phyloP scores from a whole-genome alignment of 1,140 invertebrate genomes.

The Eupristina koningsbergeri region DNA sequence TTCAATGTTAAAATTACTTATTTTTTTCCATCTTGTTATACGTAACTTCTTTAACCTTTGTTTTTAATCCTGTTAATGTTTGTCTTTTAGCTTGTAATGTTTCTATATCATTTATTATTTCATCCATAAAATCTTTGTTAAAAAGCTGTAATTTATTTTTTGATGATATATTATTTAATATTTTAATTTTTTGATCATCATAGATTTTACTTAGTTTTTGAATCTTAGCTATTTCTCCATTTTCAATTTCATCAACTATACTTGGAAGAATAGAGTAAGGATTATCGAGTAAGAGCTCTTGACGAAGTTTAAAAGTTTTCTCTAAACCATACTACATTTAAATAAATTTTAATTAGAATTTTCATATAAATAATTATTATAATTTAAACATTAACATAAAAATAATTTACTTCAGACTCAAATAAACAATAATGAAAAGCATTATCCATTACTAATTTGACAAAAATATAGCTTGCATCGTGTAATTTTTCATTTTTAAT shows the following conservation, averaged over 20 bases:
- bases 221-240: conserved; percentile 53
- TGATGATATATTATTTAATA: conserved; percentile 19
- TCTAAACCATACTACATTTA: conserved; percentile 63
- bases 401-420: conserved; percentile 62
- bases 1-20: conserved; percentile 24
- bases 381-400: conserved; percentile 11
- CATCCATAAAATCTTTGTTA: conserved; percentile 53
- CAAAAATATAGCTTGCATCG: conserved; percentile 68
- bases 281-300: conserved; percentile 52
- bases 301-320: conserved; percentile 53
- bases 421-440: conserved; percentile 64
- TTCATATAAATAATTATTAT: conserved; percentile 23
- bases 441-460: conserved; percentile 63
- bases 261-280: conserved; percentile 57
- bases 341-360: conserved; percentile 39
- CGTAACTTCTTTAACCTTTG: conserved; percentile 14
- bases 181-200: conserved; percentile 53
- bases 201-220: conserved; percentile 60
- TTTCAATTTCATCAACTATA: conserved; percentile 57
- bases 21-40: conserved; percentile 23
- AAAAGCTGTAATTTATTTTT: conserved; percentile 56
- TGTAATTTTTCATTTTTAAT: conserved; percentile 62
- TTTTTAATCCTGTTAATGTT: conserved; percentile 16
- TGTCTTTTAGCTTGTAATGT: conserved; percentile 32
- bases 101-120: conserved; percentile 54